These are phyloP conservation scores for Epicampocera succincta DNA, from an alignment of 2,888 invertebrate genomes.

Conservation along the genomic window DNA sequence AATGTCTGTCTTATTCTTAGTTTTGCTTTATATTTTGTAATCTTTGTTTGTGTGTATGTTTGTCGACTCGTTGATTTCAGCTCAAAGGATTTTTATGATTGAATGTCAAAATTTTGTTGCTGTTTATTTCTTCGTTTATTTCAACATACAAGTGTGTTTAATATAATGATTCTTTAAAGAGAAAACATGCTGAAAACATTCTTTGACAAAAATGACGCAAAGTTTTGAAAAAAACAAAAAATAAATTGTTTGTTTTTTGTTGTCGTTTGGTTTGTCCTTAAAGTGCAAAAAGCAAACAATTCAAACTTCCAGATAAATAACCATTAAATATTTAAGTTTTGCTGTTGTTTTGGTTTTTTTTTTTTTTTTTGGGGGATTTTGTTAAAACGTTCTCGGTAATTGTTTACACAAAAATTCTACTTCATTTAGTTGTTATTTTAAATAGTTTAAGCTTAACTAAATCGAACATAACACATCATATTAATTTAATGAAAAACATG, in stretches of 20 bases:
- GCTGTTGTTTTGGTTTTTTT: no score
- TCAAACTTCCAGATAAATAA: constrained; percentile 63
- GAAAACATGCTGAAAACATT: constrained; percentile 65
- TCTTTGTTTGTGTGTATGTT: neutral
- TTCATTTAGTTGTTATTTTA: constrained; percentile 66
- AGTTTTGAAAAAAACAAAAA: constrained; percentile 19
- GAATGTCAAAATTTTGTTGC: constrained; percentile 68
- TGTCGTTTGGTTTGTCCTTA: constrained; percentile 6
- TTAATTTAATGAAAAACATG: constrained; percentile 50
- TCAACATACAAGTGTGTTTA: constrained; percentile 30
- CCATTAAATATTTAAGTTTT: constrained; percentile 68
- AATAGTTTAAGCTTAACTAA: constrained; percentile 59
- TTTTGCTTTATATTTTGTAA: constrained; percentile 40
- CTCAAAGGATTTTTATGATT: constrained; percentile 67
- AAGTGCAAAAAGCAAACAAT: neutral
- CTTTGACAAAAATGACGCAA: constrained; percentile 38
- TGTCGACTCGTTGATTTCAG: constrained; percentile 28
- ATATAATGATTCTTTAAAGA: constrained; percentile 53
- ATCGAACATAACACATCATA: constrained; percentile 21
- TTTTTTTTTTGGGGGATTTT: neutral
- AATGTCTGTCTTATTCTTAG: constrained; percentile 22
- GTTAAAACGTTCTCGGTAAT: constrained; percentile 59
- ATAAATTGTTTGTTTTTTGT: constrained; percentile 39
- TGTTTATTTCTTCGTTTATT: constrained; percentile 6
- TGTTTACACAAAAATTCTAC: constrained; percentile 63